Conservation (phyloP, 1,140 invertebrate genomes). For the Camponotus floridanus region DNA sequence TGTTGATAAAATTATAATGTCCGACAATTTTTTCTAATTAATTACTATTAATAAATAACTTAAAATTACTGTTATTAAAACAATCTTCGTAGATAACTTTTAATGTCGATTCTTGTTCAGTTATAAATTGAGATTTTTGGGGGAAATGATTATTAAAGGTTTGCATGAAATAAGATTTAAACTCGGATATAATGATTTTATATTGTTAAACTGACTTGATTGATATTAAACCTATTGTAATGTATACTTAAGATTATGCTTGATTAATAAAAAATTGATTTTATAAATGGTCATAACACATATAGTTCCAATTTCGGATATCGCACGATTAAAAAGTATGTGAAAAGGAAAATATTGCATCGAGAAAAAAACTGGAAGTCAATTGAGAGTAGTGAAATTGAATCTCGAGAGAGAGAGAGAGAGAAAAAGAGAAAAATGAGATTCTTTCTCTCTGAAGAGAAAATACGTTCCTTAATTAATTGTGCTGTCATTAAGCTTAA, state of each 20-base stretch:
- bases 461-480: conserved; percentile 59
- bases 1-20: conserved; percentile 21
- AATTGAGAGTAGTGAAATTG: conserved; percentile 33
- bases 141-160: neutral
- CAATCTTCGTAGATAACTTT: neutral
- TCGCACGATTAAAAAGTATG: neutral
- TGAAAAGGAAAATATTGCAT: conserved; percentile 6
- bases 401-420: neutral
- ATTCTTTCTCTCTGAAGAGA: neutral
- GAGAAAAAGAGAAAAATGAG: conserved; percentile 1
- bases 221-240: conserved; percentile 18
- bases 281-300: conserved; percentile 24
- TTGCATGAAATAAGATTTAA: neutral
- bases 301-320: conserved; percentile 33
- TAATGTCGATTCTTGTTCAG: conserved; percentile 3
- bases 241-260: conserved; percentile 28
- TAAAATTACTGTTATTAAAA: neutral
- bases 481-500: conserved; percentile 58
- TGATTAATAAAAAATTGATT: conserved; percentile 26
- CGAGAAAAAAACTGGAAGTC: neutral
- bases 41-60: neutral
- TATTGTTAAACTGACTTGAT: conserved; percentile 8
- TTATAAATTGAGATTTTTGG: neutral
- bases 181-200: too few relatives aligned
- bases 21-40: conserved; percentile 3